Percentiles rank a stretch among this genome's conserved stretches.
Conservation (phyloP, 2,113 vertebrate genomes). For the Pelusios castaneus region DNA sequence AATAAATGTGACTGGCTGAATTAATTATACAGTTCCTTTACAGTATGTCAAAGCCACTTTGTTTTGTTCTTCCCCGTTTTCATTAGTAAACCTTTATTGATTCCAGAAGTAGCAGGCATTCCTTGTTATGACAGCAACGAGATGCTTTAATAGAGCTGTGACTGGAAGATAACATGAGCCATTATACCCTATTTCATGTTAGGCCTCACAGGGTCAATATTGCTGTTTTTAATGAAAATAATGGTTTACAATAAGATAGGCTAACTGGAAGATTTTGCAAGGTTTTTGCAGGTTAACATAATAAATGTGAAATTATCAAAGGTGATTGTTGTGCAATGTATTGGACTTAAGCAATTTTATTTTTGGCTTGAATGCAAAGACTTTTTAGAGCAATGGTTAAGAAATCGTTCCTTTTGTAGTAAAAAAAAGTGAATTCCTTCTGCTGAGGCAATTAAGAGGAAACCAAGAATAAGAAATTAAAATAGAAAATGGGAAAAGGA, state of each 20-base stretch:
- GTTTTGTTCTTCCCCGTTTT: neutral
- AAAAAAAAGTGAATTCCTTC: neutral
- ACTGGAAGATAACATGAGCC: neutral
- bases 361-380: neutral
- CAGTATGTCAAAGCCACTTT: neutral
- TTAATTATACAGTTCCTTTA: neutral
- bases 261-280: neutral
- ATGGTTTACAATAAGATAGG: neutral
- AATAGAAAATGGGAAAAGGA: neutral
- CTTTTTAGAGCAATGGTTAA: neutral
- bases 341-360: neutral
- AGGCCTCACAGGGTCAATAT: neutral
- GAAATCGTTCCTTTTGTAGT: neutral
- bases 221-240: neutral
- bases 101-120: neutral
- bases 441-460: constrained; percentile 11
- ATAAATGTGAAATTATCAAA: neutral
- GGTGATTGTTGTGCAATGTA: neutral
- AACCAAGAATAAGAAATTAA: neutral
- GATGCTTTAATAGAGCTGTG: neutral
- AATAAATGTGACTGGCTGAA: neutral
- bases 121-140: neutral
- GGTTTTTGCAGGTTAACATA: neutral
- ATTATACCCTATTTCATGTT: neutral
- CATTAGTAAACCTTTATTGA: neutral